Evolutionary conservation across 2,888 invertebrate genomes (phyloP).

Genomic region (Rhamphomyia laevipes): DNA sequence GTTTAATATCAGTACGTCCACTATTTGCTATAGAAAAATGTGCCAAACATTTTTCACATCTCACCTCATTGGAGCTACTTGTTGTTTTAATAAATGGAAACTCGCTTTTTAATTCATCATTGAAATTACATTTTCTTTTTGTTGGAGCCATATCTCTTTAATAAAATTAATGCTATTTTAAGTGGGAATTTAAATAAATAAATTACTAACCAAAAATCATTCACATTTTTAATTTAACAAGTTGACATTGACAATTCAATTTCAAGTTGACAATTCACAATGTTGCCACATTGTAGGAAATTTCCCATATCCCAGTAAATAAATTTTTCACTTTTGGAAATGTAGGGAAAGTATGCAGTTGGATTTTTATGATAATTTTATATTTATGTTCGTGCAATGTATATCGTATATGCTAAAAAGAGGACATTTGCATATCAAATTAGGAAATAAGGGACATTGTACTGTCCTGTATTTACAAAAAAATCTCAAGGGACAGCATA

Average conservation of each 20-base stretch:
- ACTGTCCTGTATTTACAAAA: too few relatives aligned
- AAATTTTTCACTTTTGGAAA: not conserved
- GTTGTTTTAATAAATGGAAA: slow-evolving; percentile 1
- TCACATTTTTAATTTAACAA: not conserved
- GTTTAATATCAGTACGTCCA: slow-evolving; percentile 1
- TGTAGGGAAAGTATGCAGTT: not conserved
- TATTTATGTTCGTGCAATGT: too few relatives aligned
- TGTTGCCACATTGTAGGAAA: not conserved
- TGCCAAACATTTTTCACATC: slow-evolving; percentile 1
- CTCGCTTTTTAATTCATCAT: not conserved
- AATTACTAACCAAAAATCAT: not conserved
- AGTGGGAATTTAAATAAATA: not conserved
- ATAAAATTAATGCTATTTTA: not conserved
- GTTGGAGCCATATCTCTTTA: not conserved
- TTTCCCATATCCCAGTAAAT: not conserved
- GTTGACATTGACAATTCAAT: not conserved
- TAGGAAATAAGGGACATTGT: too few relatives aligned
- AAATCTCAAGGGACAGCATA: not conserved
- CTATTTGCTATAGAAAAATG: slow-evolving; percentile 2
- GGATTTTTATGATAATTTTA: too few relatives aligned
- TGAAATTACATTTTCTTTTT: not conserved
- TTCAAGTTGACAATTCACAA: not conserved
- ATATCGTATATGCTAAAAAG: too few relatives aligned
- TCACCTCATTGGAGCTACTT: not conserved
- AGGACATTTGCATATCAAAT: too few relatives aligned